A percentile compares a stretch with the other conserved stretches of the same genome.
These are phyloP conservation scores for Alfaro cultratus DNA, from an alignment of 2,797 vertebrate species.

Conservation along the genomic window DNA sequence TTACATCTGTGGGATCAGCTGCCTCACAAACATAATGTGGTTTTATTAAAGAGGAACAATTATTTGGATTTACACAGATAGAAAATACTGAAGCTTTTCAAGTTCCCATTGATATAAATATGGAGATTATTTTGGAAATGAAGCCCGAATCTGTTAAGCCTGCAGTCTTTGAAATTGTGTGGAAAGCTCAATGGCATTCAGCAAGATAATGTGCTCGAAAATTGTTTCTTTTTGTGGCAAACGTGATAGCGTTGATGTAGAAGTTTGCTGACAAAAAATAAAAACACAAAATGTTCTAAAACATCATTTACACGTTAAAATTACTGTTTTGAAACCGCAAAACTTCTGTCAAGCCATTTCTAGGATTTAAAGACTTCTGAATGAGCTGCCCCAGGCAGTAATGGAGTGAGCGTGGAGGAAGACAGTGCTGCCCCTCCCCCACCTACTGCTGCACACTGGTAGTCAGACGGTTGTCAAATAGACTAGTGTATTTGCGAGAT, in stretches of 20 bases:
- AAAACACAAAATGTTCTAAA: background rate
- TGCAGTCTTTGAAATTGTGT: background rate
- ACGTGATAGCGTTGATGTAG: background rate
- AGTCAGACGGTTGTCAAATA: background rate
- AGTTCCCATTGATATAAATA: slow-evolving; percentile 4
- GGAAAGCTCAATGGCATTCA: background rate
- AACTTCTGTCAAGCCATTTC: background rate
- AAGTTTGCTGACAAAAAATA: background rate
- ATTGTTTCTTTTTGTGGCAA: background rate
- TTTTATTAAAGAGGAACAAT: slow-evolving; percentile 23
- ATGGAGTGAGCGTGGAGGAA: background rate
- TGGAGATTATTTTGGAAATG: background rate
- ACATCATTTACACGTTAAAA: background rate
- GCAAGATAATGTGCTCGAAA: background rate
- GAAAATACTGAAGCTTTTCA: slow-evolving; percentile 8
- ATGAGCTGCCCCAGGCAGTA: background rate
- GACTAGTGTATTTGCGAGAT: background rate
- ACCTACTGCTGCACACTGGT: background rate
- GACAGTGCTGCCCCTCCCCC: background rate
- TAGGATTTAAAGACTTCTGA: background rate
- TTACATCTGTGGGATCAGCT: slow-evolving; percentile 33
- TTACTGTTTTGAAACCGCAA: background rate
- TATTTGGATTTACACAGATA: slow-evolving; percentile 7
- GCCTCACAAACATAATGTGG: slow-evolving; percentile 16
- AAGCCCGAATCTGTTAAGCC: background rate